Evolutionary conservation across 2,797 vertebrate species (phyloP).

Genomic region (Iguana delicatissima): DNA sequence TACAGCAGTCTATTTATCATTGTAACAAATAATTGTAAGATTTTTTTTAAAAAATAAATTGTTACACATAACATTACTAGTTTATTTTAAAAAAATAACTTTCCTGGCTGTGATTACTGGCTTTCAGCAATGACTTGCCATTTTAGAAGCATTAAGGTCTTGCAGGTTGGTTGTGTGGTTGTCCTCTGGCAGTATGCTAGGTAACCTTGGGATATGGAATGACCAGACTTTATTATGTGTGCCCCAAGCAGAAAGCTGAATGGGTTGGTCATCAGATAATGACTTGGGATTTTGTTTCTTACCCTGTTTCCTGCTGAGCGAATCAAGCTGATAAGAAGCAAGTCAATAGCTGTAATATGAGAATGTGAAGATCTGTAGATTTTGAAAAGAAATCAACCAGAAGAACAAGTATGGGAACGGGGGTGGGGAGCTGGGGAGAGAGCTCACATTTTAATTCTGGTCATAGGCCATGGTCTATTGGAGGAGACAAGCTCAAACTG

Average conservation of each 20-base stretch:
- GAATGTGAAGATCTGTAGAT: background rate
- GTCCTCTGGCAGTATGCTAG: background rate
- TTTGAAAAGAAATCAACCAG: conserved; percentile 23
- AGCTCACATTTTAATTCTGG: background rate
- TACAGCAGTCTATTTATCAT: no score
- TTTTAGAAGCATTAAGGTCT: background rate
- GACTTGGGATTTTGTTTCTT: conserved; percentile 20
- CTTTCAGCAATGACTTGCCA: background rate
- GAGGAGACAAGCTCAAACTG: background rate
- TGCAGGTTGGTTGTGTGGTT: background rate
- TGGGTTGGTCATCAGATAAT: conserved; percentile 27
- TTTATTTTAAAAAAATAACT: background rate
- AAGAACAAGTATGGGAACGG: background rate
- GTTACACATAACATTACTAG: no score
- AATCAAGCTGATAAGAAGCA: conserved; percentile 24
- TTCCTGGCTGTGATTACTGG: background rate
- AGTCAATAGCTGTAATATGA: conserved; percentile 24
- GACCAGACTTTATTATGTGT: background rate
- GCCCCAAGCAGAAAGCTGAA: conserved; percentile 1
- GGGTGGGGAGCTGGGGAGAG: background rate
- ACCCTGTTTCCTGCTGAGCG: conserved; percentile 25
- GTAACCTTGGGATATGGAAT: conserved; percentile 17
- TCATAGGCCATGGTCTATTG: background rate
- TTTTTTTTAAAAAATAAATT: no score
- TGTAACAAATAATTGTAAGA: no score